Conservation (phyloP, 2,797 vertebrate species). For the Catharus ustulatus region DNA sequence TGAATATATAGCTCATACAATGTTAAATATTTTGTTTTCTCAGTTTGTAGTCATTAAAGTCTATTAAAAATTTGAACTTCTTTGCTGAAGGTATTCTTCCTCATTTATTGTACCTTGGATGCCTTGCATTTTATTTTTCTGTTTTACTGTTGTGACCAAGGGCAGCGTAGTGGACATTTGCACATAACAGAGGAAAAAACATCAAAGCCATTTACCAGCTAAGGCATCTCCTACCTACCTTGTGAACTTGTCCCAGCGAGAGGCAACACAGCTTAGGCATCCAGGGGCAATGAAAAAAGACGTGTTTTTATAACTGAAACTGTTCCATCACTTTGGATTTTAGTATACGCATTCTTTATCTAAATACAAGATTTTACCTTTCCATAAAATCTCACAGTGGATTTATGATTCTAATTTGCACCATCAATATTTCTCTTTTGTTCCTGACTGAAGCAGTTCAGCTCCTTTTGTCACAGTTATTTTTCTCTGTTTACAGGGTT, state of each 20-base stretch:
- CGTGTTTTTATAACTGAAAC: neutral
- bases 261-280: neutral
- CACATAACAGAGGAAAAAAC: neutral
- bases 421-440: neutral
- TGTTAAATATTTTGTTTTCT: neutral
- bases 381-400: neutral
- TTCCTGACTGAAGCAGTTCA: neutral
- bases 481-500: neutral
- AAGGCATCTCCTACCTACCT: neutral
- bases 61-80: neutral
- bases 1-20: neutral
- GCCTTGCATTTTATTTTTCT: neutral
- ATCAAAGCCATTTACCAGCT: neutral
- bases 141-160: neutral
- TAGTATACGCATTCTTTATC: neutral
- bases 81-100: neutral
- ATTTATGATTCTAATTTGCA: neutral
- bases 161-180: neutral
- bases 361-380: neutral
- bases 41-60: neutral
- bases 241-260: neutral
- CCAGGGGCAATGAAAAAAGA: neutral
- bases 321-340: neutral
- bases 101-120: neutral
- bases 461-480: neutral